Base-by-base conservation (phyloP, 2,113 vertebrate genomes). In the Saguinus imperator region DNA sequence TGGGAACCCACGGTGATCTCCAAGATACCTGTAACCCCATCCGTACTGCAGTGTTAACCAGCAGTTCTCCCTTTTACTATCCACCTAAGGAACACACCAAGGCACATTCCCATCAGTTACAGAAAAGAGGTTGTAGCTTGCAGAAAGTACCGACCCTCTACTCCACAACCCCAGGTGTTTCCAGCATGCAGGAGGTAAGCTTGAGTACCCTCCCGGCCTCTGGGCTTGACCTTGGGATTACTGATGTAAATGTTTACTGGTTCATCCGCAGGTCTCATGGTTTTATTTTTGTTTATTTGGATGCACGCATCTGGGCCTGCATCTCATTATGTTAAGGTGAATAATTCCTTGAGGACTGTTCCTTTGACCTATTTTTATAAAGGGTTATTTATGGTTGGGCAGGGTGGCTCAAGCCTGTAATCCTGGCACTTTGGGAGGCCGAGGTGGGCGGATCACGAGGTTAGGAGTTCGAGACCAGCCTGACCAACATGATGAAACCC, bases 181-280 rank as follows among this genome's bases (percentile, higher is more conserved):
- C 35, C 18, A 37, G 57, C 21, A 61, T 13, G 25, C 27, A 27
- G 27, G 75, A 27, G 23, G 25, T 8, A n/a, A 8, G 64, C 64
- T 68, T 68, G 66, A 18, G 66, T 18, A n/a, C 76, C 4, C 9
- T 35, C 40, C 7, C 1, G 23, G 45, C 0, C 0, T 29, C 23
- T 81, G 11, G 27, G 21, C 6, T 87, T 11, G 8, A 35, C 29
- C 68, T 37, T 83, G 57, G 18, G 23, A 8, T 68, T 43, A 32
- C 17, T 10, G 45, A 18, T 13, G 0, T 1, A 68, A 43, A 57
- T 7, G 5, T 2, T 18, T 16, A 17, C 17, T 17, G 32, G 48
- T 37, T 35, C 45, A 12, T 25, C 57, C 50, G 16, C 37, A 10
- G 17, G 29, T 45, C 32, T 77, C 7, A 21, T 52, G 35, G 52